phyloP scores from a whole-genome alignment of 2,113 vertebrate species.

The Bambusicola thoracicus region DNA sequence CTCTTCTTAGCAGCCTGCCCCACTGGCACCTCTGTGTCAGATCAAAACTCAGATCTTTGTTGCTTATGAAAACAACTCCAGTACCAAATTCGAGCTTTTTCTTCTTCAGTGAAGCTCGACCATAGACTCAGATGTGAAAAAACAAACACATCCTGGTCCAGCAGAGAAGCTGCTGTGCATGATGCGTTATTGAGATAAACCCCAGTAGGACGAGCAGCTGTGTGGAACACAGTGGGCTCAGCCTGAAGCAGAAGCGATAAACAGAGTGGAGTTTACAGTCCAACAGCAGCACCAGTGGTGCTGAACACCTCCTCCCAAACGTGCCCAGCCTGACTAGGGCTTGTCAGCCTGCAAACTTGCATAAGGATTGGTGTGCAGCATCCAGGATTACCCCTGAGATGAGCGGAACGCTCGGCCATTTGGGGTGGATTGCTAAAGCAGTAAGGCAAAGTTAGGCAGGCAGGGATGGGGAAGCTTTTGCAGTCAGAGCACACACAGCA shows the following conservation, averaged over 20 bases:
- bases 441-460: neutral
- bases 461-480: neutral
- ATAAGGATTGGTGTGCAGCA: slow-evolving; percentile 1
- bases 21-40: neutral
- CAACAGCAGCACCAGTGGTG: slow-evolving; percentile 29
- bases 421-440: neutral
- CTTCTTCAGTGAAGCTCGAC: slow-evolving; percentile 48
- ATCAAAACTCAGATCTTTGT: neutral
- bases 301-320: slow-evolving; percentile 34
- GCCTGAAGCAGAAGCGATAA: neutral
- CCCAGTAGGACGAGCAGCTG: slow-evolving; percentile 16
- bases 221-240: neutral
- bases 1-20: neutral
- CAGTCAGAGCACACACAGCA: neutral
- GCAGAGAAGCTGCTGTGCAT: slow-evolving; percentile 22
- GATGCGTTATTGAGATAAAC: slow-evolving; percentile 29
- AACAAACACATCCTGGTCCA: slow-evolving; percentile 7
- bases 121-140: neutral
- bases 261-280: slow-evolving; percentile 44
- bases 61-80: neutral
- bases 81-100: neutral
- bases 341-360: neutral
- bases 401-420: neutral
- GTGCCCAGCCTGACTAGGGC: neutral
- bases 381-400: slow-evolving; percentile 19